A percentile compares a stretch with the other conserved stretches of the same genome.
Evolutionary conservation across 2,113 vertebrate species (phyloP).

Genomic region (Trichomycterus rosablanca): DNA sequence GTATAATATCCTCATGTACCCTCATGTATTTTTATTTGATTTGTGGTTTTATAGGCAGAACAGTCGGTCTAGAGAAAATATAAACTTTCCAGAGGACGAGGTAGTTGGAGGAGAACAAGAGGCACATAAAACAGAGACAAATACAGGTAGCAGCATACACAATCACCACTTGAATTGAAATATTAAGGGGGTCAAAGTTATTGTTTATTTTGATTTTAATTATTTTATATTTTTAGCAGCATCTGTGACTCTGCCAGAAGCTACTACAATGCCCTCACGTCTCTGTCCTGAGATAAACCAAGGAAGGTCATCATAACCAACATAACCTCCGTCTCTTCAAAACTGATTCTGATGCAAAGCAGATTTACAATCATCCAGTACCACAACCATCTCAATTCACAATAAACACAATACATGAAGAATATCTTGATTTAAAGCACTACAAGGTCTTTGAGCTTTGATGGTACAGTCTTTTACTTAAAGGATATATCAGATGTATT

Average conservation of each 20-base stretch:
- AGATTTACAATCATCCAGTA: background rate
- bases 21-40: too few relatives aligned
- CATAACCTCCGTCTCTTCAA: background rate
- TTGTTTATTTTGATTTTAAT: conserved; percentile 5
- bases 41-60: conserved; percentile 55
- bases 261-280: conserved; percentile 41
- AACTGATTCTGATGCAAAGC: too few relatives aligned
- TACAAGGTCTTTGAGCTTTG: too few relatives aligned
- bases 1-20: too few relatives aligned
- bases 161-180: background rate
- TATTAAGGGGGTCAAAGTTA: background rate
- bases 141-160: conserved; percentile 46
- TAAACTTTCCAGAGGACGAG: conserved; percentile 75
- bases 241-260: conserved; percentile 49
- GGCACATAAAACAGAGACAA: conserved; percentile 41
- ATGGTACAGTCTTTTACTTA: too few relatives aligned
- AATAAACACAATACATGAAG: background rate
- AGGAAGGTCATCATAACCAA: background rate
- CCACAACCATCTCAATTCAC: background rate
- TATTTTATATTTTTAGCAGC: conserved; percentile 53
- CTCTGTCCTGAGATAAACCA: conserved; percentile 38
- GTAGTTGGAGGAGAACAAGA: conserved; percentile 44
- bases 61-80: conserved; percentile 72
- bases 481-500: too few relatives aligned
- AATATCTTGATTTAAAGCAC: too few relatives aligned